Percentiles rank a stretch among this genome's conserved stretches.
Evolutionary conservation across 2,797 vertebrate genomes (phyloP).

Genomic region (Sebastes steindachneri): DNA sequence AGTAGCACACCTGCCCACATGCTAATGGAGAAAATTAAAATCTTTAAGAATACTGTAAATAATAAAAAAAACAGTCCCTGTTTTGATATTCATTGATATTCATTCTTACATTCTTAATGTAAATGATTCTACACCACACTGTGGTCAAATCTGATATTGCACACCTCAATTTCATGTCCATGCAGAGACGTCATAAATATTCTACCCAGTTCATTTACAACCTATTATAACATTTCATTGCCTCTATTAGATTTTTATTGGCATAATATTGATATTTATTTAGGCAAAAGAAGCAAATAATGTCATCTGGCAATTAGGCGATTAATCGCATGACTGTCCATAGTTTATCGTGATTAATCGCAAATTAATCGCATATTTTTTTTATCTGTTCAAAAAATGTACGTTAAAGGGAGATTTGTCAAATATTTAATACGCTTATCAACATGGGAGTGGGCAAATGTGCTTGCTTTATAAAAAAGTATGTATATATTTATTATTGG

Average conservation of each 20-base stretch:
- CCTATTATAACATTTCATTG: neutral
- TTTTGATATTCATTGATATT: neutral
- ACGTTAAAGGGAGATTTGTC: too few relatives aligned
- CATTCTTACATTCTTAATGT: neutral
- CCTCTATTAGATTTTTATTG: neutral
- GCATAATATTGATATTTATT: neutral
- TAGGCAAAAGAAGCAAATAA: neutral
- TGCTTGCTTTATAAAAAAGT: too few relatives aligned
- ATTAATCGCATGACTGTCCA: too few relatives aligned
- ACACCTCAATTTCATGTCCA: neutral
- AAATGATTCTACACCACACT: neutral
- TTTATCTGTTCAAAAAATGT: too few relatives aligned
- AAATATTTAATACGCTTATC: too few relatives aligned
- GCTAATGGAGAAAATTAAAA: neutral
- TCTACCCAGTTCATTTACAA: neutral
- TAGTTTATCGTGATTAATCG: too few relatives aligned
- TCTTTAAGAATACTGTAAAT: neutral
- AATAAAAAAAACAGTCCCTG: neutral
- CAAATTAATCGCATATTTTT: too few relatives aligned
- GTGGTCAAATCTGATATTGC: neutral
- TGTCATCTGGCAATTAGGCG: too few relatives aligned
- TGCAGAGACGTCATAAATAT: neutral
- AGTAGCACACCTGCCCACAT: neutral
- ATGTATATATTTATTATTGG: too few relatives aligned
- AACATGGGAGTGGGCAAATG: too few relatives aligned